Base-by-base conservation (phyloP, 2,113 vertebrate genomes). In the Pseudorhombus dupliciocellatus region DNA sequence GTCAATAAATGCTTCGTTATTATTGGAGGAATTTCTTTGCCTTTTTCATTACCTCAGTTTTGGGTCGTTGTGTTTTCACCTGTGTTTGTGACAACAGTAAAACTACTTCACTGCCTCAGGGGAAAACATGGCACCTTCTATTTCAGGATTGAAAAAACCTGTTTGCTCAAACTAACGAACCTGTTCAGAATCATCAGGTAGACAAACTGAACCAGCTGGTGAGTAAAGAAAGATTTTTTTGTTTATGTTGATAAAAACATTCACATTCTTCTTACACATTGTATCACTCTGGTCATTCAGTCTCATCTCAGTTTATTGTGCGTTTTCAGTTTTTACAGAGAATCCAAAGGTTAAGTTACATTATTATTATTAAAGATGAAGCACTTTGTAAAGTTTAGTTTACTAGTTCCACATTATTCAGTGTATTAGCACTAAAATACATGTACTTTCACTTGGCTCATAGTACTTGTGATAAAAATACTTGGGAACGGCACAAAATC, bases 1-100 rank as follows among this genome's bases (percentile, higher is more conserved):
- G 70, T 89, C 68, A 92, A 93, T 91, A 91, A 94, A 94, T 88
- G 28, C 70, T 73, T 66, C 77, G 73, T 87, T 94, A 93, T 94
- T 92, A 70, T 92, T 93, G 24, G 7, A 93, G 24, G 7, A 26
- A 30, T 24, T 37, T 34, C 28, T 54, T 64, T 4, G 11, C 59
- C 40, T 30, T 28, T 48, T 48, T 48, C 11, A 21, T 12, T 37
- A 37, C 34, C 9, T 37, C 1, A 37, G 11, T 37, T 12, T 28
- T 3, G 4, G 34, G 10, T 11, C 9, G 34, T 37, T 37, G 4
- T 37, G 34, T 37, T 37, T 37, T 37, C 34, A 37, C 34, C 34
- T 37, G 34, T 3, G 34, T 37, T 10, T 37, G 34, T 37, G 34
- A 11, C 2, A 37, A 2, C 10, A 37, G 9, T 9, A 12, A 12